Base-by-base conservation (phyloP, 1,140 invertebrate genomes). In the Panagrolaimus sp. region DNA sequence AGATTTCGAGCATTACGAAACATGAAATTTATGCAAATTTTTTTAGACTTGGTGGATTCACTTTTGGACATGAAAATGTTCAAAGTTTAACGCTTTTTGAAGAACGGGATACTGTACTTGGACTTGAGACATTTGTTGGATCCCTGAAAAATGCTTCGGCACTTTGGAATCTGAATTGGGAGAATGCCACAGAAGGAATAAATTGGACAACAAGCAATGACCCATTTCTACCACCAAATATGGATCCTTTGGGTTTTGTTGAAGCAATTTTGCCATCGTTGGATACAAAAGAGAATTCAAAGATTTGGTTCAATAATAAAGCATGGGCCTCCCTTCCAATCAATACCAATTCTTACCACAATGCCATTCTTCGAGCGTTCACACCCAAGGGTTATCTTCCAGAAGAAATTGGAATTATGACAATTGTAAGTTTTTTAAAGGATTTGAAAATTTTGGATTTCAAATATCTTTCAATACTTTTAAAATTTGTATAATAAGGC, bases 271-370 rank as follows among this genome's bases (percentile, higher is more conserved):
- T 81, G 10, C 52, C 52, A 15, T 48, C 71, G 15, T 69, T 73
- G 46, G 73, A 77, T 48, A 65, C 70, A 14, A 44, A 69, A 12
- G 63, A 76, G 17, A 73, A 67, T 52, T 71, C 71, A 14, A 80
- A 79, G 84, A 84, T 91, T 9, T 93, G 91, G 91, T 92, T 90
- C 84, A 91, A 93, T 84, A 91, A 92, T 81, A 91, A 92, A 84
- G 90, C 90, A 0, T 89, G 90, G 83, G 89, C 91, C 77, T 86
- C 90, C 0, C 84, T 90, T 78, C 88, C 90, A 1, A 85, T 89
- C 0, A 90, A 89, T 84, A 82, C 91, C 48, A 92, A 90, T 83
- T 87, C 88, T 1, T 84, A 92, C 52, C 90, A 90, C 84, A 89
- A 89, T 78, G 77, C 88, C 24, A 78, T 88, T 9, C 78, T 89